Evolutionary conservation across 1,140 invertebrate genomes (phyloP), one percentile per base, ranked within the genome.

Genomic region (Reticulitermes speratus): DNA sequence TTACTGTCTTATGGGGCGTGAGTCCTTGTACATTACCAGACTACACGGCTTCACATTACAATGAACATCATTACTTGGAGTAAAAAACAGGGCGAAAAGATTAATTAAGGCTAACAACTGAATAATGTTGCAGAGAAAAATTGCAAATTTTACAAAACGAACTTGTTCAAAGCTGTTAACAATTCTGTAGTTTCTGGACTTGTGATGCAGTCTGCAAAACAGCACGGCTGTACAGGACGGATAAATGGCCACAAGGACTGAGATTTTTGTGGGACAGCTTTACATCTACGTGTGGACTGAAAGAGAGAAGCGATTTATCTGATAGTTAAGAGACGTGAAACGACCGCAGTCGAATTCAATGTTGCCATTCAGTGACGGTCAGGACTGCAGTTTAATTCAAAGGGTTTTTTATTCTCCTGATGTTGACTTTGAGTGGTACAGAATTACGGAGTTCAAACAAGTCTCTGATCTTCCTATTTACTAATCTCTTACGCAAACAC

Each of bases 371-470:
- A 75, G 25, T 6, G 25, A 30, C 25, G 65, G 25, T 30, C 25
- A 75, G 65, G 3, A 75, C 30, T 75, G n/a, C n/a, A 30, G 8
- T 75, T 11, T 14, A 75, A 75, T 25, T 75, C 25, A 75, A 75
- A 75, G 65, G 16, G 65, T n/a, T 75, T 75, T 75, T 75, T 75
- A n/a, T 75, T 14, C n/a, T 75, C 5, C 25, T 75, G 65, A 65
- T 75, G 65, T 75, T 75, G n/a, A 75, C 65, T 75, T 75, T 75
- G 65, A 25, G 65, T 30, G 16, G n/a, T 75, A 16, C n/a, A 75
- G 65, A 75, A 14, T n/a, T 75, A 30, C 65, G n/a, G 65, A 75
- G 65, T 30, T 75, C n/a, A 75, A 75, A 75, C 65, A 75, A 75
- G n/a, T 75, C 65, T 75, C 1, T 75, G 65, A 75, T 75, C 65